Percentiles rank a stretch among this genome's conserved stretches.
Evolutionary conservation across 2,113 vertebrate genomes (phyloP).

Genomic region (Mellivora capensis): DNA sequence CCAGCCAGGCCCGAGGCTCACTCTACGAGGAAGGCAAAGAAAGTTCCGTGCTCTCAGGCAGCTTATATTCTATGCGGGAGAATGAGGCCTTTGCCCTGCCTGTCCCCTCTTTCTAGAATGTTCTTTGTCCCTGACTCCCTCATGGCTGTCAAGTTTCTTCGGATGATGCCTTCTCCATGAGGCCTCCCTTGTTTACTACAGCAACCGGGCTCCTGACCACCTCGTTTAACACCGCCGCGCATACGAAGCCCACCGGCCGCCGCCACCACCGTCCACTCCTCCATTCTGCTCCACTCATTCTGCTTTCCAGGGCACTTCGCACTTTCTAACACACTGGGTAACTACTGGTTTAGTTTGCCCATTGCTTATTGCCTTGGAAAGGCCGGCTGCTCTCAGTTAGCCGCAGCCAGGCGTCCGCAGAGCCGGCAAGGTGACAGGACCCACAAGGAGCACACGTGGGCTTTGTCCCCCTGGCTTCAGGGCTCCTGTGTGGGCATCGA

Average conservation of each 20-base stretch:
- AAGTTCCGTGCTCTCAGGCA: neutral
- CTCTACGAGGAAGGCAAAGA: neutral
- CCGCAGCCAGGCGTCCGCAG: accelerated
- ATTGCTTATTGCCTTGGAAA: neutral
- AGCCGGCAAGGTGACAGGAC: neutral
- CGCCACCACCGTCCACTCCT: accelerated
- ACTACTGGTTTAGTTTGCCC: too few species aligned
- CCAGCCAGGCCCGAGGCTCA: accelerated
- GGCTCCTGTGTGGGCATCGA: neutral
- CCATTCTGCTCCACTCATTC: neutral
- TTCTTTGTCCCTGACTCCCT: neutral
- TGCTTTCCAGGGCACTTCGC: neutral
- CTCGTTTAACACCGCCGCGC: accelerated
- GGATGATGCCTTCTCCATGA: neutral
- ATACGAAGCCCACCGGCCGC: accelerated
- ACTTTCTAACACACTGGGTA: accelerated
- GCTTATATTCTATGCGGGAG: neutral
- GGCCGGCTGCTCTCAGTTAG: neutral
- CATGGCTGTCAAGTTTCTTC: accelerated
- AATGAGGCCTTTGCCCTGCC: neutral
- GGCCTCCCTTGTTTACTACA: neutral
- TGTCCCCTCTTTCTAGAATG: neutral
- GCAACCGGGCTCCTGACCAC: accelerated
- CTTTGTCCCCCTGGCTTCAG: accelerated
- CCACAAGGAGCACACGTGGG: accelerated